Percentiles rank a stretch among this genome's conserved stretches.
Conservation (phyloP, 2,797 vertebrate genomes). For the Sebastes paucispinis region DNA sequence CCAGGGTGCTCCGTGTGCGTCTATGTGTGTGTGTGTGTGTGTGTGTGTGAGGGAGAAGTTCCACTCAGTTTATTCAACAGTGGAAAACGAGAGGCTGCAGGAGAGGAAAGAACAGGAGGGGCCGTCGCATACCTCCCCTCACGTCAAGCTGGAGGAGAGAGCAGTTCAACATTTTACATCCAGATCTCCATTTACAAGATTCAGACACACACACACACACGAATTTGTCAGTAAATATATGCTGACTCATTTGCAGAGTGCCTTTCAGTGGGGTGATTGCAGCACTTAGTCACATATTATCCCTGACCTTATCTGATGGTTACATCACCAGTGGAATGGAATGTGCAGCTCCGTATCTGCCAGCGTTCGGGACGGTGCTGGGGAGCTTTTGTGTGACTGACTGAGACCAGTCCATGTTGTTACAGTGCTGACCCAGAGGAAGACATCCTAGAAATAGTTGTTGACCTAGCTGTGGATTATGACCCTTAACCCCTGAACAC, state of each 20-base stretch:
- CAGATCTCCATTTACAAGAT: not conserved
- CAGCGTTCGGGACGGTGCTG: conserved; percentile 30
- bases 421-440: conserved; percentile 48
- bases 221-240: conserved; percentile 51
- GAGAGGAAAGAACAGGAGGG: conserved; percentile 55
- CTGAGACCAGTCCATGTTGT: conserved; percentile 42
- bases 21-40: not conserved
- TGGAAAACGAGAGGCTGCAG: conserved; percentile 64
- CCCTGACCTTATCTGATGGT: conserved; percentile 73
- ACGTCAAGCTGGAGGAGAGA: conserved; percentile 29
- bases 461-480: conserved; percentile 43
- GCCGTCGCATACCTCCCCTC: conserved; percentile 45
- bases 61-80: conserved; percentile 59
- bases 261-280: conserved; percentile 65
- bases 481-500: conserved; percentile 46
- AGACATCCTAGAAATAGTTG: conserved; percentile 47
- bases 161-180: conserved; percentile 28
- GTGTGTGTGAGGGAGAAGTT: conserved; percentile 46
- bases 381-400: conserved; percentile 29
- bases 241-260: conserved; percentile 66
- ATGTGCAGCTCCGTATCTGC: conserved; percentile 59
- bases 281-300: conserved; percentile 78
- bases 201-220: not conserved
- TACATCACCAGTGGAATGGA: conserved; percentile 73
- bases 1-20: conserved; percentile 49